These are phyloP conservation scores for Sceloporus undulatus DNA, from an alignment of 2,113 vertebrate species.

Conservation along the genomic window DNA sequence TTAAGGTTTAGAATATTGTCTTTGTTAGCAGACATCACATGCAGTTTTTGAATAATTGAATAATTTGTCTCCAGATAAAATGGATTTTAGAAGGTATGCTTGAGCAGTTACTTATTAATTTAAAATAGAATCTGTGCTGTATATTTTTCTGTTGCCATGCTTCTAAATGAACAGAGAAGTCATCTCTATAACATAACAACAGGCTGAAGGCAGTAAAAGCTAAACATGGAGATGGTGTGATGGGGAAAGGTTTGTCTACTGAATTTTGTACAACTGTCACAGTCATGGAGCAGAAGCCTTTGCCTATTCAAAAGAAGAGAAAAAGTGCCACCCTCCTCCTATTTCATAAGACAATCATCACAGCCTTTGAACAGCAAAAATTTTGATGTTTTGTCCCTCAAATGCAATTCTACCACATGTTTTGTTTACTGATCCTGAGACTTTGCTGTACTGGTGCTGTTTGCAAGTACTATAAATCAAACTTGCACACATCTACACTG, in stretches of 20 bases:
- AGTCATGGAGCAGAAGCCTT: background rate
- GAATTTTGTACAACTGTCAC: background rate
- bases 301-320: background rate
- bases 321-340: background rate
- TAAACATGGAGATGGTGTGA: background rate
- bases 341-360: background rate
- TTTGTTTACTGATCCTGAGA: background rate
- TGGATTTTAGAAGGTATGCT: constrained; percentile 53
- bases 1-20: constrained; percentile 39
- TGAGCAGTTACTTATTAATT: constrained; percentile 52
- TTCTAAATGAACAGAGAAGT: background rate
- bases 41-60: background rate
- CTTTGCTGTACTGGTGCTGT: background rate
- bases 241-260: constrained; percentile 12
- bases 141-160: background rate
- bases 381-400: background rate
- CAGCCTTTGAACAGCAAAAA: background rate
- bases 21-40: constrained; percentile 44
- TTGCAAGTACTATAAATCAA: background rate
- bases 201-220: background rate
- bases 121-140: constrained; percentile 59
- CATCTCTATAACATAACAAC: background rate
- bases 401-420: background rate
- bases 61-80: constrained; percentile 52
- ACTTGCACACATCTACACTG: no score